Percentiles rank a stretch among this genome's conserved stretches.
phyloP scores from a whole-genome alignment of 2,797 vertebrate species.

The Lacerta agilis region DNA sequence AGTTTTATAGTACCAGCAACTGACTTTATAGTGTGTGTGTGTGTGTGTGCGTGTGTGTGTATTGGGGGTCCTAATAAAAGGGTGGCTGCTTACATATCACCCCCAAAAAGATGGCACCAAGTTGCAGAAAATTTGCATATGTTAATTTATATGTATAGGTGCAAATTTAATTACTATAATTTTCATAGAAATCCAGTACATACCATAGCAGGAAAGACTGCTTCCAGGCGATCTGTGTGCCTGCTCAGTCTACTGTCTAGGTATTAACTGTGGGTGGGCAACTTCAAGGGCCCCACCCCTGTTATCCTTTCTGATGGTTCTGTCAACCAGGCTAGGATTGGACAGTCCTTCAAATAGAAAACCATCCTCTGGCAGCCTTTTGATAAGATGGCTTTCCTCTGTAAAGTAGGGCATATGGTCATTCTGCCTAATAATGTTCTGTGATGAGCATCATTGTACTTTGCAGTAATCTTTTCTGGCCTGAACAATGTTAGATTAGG shows the following conservation, averaged over 20 bases:
- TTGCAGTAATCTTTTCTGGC: background rate
- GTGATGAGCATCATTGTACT: background rate
- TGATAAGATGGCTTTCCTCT: background rate
- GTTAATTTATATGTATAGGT: background rate
- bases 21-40: background rate
- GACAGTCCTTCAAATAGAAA: background rate
- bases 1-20: background rate
- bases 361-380: background rate
- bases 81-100: background rate
- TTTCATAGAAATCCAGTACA: background rate
- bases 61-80: background rate
- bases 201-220: background rate
- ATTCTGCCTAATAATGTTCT: background rate
- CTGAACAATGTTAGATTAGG: background rate
- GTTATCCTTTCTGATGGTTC: background rate
- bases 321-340: background rate
- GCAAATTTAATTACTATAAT: background rate
- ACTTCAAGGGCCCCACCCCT: background rate
- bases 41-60: background rate
- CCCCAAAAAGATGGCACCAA: background rate
- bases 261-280: background rate
- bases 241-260: background rate
- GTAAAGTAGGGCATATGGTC: too few relatives aligned
- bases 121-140: background rate
- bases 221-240: background rate